Conservation (phyloP, 2,888 invertebrate genomes). For the Meghimatium bilineatum region DNA sequence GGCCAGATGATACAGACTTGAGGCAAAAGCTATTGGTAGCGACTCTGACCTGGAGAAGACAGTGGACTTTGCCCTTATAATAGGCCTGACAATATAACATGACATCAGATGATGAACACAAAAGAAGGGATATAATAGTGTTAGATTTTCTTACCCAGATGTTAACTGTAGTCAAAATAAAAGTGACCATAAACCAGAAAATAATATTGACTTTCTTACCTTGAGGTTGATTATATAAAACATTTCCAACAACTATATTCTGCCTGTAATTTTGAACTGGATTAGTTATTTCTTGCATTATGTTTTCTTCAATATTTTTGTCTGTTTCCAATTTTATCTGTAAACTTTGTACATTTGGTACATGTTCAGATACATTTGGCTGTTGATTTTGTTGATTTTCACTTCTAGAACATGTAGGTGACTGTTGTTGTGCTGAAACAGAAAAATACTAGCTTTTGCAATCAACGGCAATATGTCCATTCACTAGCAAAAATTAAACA, state of each 20-base stretch:
- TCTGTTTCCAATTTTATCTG: neutral
- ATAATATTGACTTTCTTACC: neutral
- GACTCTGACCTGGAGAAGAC: too few species aligned
- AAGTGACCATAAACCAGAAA: too few species aligned
- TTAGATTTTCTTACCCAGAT: too few species aligned
- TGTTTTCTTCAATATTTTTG: neutral
- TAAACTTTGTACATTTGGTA: neutral
- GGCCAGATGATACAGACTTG: too few species aligned
- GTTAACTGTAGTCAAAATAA: too few species aligned
- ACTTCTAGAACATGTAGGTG: neutral
- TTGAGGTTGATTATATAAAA: neutral
- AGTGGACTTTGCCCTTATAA: too few species aligned
- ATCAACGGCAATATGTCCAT: neutral
- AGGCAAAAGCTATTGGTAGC: too few species aligned
- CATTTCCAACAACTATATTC: neutral
- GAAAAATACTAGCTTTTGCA: neutral
- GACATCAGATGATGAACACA: too few species aligned
- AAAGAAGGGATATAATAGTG: too few species aligned
- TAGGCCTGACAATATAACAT: too few species aligned
- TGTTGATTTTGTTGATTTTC: neutral
- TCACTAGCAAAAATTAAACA: too few species aligned
- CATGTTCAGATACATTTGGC: too few species aligned
- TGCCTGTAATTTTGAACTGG: neutral
- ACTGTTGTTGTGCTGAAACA: neutral
- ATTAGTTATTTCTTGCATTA: neutral